Evolutionary conservation across 2,888 invertebrate species (phyloP).

Genomic region (Heliconius ethilla): DNA sequence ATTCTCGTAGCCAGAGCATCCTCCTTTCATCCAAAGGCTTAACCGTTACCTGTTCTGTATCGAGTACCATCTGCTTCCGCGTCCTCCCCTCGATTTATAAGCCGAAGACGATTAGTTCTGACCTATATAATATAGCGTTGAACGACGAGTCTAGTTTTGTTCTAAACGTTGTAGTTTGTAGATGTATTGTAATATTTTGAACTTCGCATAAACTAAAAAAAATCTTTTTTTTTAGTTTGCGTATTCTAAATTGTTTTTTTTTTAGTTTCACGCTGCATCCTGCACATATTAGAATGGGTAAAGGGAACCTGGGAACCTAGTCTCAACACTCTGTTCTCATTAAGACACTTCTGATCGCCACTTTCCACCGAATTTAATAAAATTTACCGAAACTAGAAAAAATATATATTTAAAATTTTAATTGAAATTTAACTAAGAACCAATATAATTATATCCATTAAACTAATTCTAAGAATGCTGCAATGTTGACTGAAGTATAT

Average conservation of each 20-base stretch:
- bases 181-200: background rate
- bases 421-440: too few species aligned
- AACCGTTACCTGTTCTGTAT: slow-evolving; percentile 44
- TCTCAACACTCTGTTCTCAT: too few species aligned
- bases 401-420: too few species aligned
- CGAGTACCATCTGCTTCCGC: slow-evolving; percentile 62
- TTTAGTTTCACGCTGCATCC: too few species aligned
- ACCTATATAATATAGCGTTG: slow-evolving; percentile 27
- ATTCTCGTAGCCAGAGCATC: slow-evolving; percentile 38
- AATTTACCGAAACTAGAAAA: too few species aligned
- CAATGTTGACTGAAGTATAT: background rate
- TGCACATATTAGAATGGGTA: too few species aligned
- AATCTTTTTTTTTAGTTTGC: background rate
- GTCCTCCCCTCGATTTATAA: slow-evolving; percentile 71
- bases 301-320: too few species aligned
- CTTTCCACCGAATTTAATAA: too few species aligned
- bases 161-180: background rate
- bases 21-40: slow-evolving; percentile 33
- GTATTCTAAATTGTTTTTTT: background rate
- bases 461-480: background rate
- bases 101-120: slow-evolving; percentile 67
- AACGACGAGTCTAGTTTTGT: background rate
- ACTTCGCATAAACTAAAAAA: background rate
- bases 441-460: too few species aligned
- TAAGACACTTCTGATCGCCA: too few species aligned